Evolutionary conservation across 2,797 vertebrate species (phyloP), one percentile per base, ranked within the genome.

Genomic region (Allenopithecus nigroviridis): DNA sequence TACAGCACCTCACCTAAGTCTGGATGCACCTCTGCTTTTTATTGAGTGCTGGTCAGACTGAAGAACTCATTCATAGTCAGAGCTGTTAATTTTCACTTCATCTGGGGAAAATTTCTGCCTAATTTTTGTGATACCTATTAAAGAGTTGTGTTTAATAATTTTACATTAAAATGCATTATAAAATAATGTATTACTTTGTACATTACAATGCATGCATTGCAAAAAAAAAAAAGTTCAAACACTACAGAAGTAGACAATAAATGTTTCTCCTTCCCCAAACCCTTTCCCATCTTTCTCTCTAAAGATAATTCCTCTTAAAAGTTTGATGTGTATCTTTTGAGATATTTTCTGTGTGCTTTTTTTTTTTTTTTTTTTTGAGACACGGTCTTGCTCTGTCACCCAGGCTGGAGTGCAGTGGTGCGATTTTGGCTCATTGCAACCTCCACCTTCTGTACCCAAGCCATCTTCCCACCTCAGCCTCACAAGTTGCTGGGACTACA

Each of bases 251-350:
- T 70, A 33, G 81, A 72, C 39, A 80, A 11, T 64, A n/a, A 88
- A 28, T 68, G 57, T 59, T 91, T 93, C 28, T 59, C 28, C 64
- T 96, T 92, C 64, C 74, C 59, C 28, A 88, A 85, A 92, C 50
- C n/a, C 7, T 74, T 50, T 39, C 57, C 59, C 41, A 36, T 80
- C 9, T 55, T 28, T 64, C 33, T 75, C 9, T 22, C 14, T 72
- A 57, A 95, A 81, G 75, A 90, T 74, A 91, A 76, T 91, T 81
- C n/a, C 53, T 96, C 95, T 92, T 43, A 59, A 79, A 96, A 79
- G 9, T 83, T 87, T 39, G 70, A 59, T 80, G 28, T 72, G 9
- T 74, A 5, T 90, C 16, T 96, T 90, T 94, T 70, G 48, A 88
- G 9, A 30, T 94, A 79, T 88, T 92, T 87, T 68, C 30, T 1